Evolutionary conservation across 2,888 invertebrate species (phyloP).

Genomic region (Hoplodrina ambigua): DNA sequence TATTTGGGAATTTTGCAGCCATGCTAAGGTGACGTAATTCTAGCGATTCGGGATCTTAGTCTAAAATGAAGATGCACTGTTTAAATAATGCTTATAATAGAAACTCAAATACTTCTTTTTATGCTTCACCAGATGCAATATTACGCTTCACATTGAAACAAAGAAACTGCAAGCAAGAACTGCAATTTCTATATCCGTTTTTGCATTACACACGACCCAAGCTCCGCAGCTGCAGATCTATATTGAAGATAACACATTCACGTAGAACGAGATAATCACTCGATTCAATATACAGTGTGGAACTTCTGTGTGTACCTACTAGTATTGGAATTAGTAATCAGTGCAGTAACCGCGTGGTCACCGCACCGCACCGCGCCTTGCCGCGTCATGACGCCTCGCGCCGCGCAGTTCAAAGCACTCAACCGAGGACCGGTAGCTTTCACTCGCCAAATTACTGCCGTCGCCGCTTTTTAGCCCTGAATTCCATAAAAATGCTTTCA

Average conservation of each 20-base stretch:
- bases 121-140: slow-evolving; percentile 17
- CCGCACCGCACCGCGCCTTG: background rate
- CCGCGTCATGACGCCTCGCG: slow-evolving; percentile 6
- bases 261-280: slow-evolving; percentile 5
- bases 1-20: no score
- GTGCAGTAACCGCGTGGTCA: slow-evolving; percentile 36
- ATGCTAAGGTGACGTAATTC: no score
- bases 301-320: slow-evolving; percentile 19
- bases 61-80: no score
- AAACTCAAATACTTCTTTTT: slow-evolving; percentile 14
- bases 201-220: background rate
- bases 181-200: background rate
- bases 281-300: slow-evolving; percentile 13
- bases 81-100: slow-evolving; percentile 6
- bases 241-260: slow-evolving; percentile 7
- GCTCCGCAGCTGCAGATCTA: background rate
- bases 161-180: background rate
- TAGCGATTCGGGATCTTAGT: no score
- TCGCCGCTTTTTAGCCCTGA: slow-evolving; percentile 48
- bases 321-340: slow-evolving; percentile 52
- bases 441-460: slow-evolving; percentile 67
- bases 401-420: slow-evolving; percentile 54
- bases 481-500: slow-evolving; percentile 56
- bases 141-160: slow-evolving; percentile 1
- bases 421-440: slow-evolving; percentile 63